These are phyloP conservation scores for Dysdera silvatica DNA, from an alignment of 1,140 invertebrate species.

Conservation along the genomic window DNA sequence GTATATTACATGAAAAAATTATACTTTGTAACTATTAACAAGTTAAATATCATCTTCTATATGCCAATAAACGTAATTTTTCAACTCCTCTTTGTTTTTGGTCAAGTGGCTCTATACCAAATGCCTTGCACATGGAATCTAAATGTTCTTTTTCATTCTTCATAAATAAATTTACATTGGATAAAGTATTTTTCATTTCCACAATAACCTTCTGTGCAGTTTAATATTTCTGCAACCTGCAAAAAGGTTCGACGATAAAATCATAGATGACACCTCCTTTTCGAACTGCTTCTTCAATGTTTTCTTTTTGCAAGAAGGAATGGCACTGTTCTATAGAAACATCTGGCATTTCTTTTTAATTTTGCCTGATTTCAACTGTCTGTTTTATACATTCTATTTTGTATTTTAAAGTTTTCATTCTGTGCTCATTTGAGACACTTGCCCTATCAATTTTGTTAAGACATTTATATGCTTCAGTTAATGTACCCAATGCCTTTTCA, in stretches of 20 bases:
- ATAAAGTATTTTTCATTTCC: slow-evolving; percentile 46
- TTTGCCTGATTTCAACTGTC: slow-evolving; percentile 47
- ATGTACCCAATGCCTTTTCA: slow-evolving; percentile 82
- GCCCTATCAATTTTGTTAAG: slow-evolving; percentile 41
- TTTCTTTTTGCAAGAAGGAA: slow-evolving; percentile 49
- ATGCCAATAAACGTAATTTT: no score
- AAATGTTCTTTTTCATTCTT: slow-evolving; percentile 46
- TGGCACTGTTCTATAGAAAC: slow-evolving; percentile 51
- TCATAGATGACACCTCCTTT: slow-evolving; percentile 54
- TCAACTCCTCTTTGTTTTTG: no score
- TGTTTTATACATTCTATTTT: slow-evolving; percentile 49
- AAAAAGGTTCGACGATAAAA: slow-evolving; percentile 52
- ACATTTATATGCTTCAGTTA: slow-evolving; percentile 76
- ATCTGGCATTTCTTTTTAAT: slow-evolving; percentile 47
- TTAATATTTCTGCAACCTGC: slow-evolving; percentile 35
- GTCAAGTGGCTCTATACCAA: slow-evolving; percentile 38
- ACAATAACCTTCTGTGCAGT: slow-evolving; percentile 46
- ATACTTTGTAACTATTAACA: no score
- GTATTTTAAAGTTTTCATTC: slow-evolving; percentile 42
- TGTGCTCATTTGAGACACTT: background rate
- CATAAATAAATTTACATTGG: slow-evolving; percentile 43
- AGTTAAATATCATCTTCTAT: no score
- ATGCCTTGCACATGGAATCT: slow-evolving; percentile 42
- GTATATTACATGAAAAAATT: no score
- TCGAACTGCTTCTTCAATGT: slow-evolving; percentile 46